Base-by-base conservation (phyloP, 2,113 vertebrate genomes). In the Falcunculus frontatus region DNA sequence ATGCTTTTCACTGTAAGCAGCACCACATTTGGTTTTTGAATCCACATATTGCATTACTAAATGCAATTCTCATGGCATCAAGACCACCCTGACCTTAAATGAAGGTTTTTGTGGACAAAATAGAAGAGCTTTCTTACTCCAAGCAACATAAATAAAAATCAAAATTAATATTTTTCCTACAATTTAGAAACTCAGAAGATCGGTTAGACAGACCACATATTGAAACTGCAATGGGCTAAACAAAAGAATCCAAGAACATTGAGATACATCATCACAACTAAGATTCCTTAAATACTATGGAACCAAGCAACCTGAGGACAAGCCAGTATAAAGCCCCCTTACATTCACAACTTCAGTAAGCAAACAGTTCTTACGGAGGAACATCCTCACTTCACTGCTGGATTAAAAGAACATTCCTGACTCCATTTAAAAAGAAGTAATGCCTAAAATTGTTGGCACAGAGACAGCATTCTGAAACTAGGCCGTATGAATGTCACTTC, bases 401-500 rank as follows among this genome's bases (percentile, higher is more conserved):
- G 94, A 96, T 97, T 97, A 96, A 97, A 96, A 96, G 95, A 97
- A 97, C 86, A 89, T 97, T 97, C 96, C 97, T 82, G 95, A 96
- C 68, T 96, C 94, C 25, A n/a, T 96, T 94, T 96, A 95, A 97
- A 97, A 98, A 97, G 87, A 96, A 97, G 85, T 82, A 97, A 97
- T 97, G 97, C 94, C 96, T 95, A 95, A 98, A 97, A 98, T 76
- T 92, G 89, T 96, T 98, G 97, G 98, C 97, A 96, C 87, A 88
- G 89, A 89, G 89, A 94, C 84, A 95, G 95, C 96, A 94, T 96
- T 96, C 97, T 96, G 97, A 98, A 98, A 98, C 97, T 96, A 98
- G 98, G 97, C 98, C 92, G 94, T 97, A 97, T 92, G 96, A 98
- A 98, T 97, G 97, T 98, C 97, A 97, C 96, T 97, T 97, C 98